Percentiles rank a stretch among this genome's conserved stretches.
Conservation (phyloP, 1,140 invertebrate species). For the Drosophila lowei region DNA sequence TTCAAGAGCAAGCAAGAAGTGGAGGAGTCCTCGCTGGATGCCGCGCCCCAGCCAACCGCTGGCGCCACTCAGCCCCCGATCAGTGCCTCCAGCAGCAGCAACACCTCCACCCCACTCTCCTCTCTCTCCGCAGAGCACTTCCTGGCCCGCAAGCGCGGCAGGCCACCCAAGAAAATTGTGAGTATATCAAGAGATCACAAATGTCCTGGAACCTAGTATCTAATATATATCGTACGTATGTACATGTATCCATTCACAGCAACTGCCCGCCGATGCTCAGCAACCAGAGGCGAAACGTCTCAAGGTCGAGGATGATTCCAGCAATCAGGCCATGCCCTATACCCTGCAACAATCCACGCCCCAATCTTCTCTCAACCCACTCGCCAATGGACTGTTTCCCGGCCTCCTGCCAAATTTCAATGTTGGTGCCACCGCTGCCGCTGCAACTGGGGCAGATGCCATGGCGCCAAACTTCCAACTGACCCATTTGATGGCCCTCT, state of each 20-base stretch:
- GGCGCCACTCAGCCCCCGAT: neutral
- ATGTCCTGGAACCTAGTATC: too few relatives aligned
- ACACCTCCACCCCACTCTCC: constrained; percentile 70
- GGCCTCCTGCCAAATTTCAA: constrained; percentile 58
- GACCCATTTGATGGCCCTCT: constrained; percentile 78
- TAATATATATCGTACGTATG: neutral
- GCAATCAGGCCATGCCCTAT: constrained; percentile 23
- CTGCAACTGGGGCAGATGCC: constrained; percentile 52
- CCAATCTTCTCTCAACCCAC: constrained; percentile 9
- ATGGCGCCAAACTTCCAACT: constrained; percentile 73
- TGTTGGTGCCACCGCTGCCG: constrained; percentile 39
- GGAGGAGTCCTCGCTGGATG: constrained; percentile 55
- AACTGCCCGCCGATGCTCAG: constrained; percentile 62
- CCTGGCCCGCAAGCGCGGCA: constrained; percentile 73
- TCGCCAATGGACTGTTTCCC: constrained; percentile 36
- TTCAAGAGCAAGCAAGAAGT: constrained; percentile 85
- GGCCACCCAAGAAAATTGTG: constrained; percentile 82
- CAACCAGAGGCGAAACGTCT: constrained; percentile 61
- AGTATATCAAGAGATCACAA: constrained; percentile 18
- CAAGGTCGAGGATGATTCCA: constrained; percentile 48
- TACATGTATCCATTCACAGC: constrained; percentile 31
- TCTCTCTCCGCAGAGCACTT: constrained; percentile 77
- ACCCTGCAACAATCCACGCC: neutral
- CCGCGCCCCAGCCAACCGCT: constrained; percentile 1
- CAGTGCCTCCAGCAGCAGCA: constrained; percentile 11